phyloP scores from a whole-genome alignment of 2,888 invertebrate species.

The Dendrolimus houi region DNA sequence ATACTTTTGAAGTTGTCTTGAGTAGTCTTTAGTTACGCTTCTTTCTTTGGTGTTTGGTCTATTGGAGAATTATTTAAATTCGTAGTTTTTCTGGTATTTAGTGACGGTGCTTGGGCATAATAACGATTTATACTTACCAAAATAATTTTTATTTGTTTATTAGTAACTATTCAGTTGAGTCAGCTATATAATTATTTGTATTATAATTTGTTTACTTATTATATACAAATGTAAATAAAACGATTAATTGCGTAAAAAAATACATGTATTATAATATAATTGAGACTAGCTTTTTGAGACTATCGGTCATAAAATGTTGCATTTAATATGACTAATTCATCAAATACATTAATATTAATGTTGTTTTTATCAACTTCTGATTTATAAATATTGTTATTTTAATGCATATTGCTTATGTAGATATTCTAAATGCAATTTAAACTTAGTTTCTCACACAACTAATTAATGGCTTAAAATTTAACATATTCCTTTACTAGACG shows the following conservation, averaged over 20 bases:
- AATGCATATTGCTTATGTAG: conserved; percentile 3
- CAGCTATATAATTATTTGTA: neutral
- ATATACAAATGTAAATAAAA: neutral
- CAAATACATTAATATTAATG: neutral
- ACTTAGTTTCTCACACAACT: neutral
- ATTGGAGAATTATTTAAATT: conserved; percentile 18
- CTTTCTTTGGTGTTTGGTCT: conserved; percentile 37
- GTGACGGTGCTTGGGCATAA: conserved; percentile 22
- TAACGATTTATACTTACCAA: neutral
- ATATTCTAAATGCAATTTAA: neutral
- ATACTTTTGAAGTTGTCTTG: conserved; percentile 2
- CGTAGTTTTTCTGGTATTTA: conserved; percentile 10
- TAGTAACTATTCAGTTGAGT: neutral
- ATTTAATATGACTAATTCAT: conserved; percentile 7
- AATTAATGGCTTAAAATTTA: conserved; percentile 10
- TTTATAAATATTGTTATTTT: conserved; percentile 6
- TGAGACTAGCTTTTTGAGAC: conserved; percentile 71
- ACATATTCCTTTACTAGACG: conserved; percentile 71
- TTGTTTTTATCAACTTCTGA: conserved; percentile 1
- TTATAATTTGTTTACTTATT: conserved; percentile 2
- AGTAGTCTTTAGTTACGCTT: conserved; percentile 21
- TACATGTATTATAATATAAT: conserved; percentile 18
- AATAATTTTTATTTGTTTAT: conserved; percentile 1
- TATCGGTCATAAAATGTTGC: conserved; percentile 34
- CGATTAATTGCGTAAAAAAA: conserved; percentile 1